These are phyloP conservation scores for Rallus crepitans DNA, from an alignment of 2,797 vertebrate genomes.

Conservation along the genomic window DNA sequence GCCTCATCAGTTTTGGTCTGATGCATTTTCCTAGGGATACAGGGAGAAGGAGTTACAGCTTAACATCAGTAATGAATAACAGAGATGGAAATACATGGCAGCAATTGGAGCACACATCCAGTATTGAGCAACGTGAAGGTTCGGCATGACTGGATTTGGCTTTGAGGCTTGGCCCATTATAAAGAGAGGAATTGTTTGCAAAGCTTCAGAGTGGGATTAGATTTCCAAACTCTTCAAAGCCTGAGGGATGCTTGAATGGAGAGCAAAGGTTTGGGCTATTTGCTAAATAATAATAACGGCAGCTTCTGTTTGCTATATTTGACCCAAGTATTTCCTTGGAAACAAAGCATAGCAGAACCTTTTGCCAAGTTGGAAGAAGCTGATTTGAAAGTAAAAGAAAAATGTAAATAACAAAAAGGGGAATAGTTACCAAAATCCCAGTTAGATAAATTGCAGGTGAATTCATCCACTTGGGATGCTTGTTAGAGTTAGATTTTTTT, in stretches of 20 bases:
- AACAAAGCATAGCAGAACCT: conserved; percentile 22
- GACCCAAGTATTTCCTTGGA: conserved; percentile 56
- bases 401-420: not conserved
- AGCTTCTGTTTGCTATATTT: conserved; percentile 39
- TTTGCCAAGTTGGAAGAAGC: not conserved
- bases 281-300: conserved; percentile 30
- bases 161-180: not conserved
- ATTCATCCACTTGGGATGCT: not conserved
- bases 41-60: not conserved
- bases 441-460: not conserved
- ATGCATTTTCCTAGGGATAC: not conserved
- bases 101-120: not conserved
- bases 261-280: conserved; percentile 33
- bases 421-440: not conserved
- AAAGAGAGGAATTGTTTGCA: conserved; percentile 20
- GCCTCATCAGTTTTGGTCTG: not conserved
- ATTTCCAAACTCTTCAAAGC: conserved; percentile 26
- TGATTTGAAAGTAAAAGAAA: not conserved
- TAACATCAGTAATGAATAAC: not conserved
- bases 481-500: not conserved
- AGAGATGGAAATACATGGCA: not conserved
- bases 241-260: not conserved
- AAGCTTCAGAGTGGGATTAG: not conserved
- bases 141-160: not conserved
- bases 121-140: not conserved